Conservation (phyloP, 1,140 invertebrate species). For the Anastrepha obliqua region DNA sequence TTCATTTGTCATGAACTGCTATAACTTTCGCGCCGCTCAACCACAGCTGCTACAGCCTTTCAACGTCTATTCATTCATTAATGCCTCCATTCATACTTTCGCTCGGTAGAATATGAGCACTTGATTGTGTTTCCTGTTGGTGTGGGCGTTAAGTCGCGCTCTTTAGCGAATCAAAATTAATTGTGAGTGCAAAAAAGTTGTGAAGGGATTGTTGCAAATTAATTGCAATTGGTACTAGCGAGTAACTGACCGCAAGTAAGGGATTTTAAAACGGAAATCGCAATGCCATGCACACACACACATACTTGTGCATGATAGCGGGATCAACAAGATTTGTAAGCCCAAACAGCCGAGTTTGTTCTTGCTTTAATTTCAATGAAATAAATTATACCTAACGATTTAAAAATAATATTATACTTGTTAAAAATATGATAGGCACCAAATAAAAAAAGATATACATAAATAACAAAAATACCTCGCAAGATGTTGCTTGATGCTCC, state of each 20-base stretch:
- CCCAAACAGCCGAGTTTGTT: no score
- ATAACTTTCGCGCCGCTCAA: neutral
- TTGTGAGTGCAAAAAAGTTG: constrained; percentile 12
- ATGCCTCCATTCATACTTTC: neutral
- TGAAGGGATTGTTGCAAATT: constrained; percentile 50
- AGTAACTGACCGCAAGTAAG: constrained; percentile 28
- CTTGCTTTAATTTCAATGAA: no score
- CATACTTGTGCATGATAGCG: no score
- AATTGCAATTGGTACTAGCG: neutral
- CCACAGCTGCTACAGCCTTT: neutral
- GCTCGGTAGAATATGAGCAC: neutral
- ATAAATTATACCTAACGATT: no score
- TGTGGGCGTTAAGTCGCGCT: constrained; percentile 33
- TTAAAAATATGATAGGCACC: neutral
- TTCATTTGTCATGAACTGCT: neutral
- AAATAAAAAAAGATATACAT: neutral
- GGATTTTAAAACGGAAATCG: neutral
- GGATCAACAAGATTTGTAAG: no score
- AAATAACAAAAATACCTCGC: neutral
- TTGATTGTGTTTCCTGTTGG: constrained; percentile 42
- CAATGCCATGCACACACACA: neutral
- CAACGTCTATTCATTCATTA: constrained; percentile 2
- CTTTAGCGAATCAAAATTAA: constrained; percentile 27
- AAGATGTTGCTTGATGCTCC: neutral
- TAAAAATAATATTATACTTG: no score